phyloP scores from a whole-genome alignment of 2,888 invertebrate genomes.

The Synanthedon tipuliformis region DNA sequence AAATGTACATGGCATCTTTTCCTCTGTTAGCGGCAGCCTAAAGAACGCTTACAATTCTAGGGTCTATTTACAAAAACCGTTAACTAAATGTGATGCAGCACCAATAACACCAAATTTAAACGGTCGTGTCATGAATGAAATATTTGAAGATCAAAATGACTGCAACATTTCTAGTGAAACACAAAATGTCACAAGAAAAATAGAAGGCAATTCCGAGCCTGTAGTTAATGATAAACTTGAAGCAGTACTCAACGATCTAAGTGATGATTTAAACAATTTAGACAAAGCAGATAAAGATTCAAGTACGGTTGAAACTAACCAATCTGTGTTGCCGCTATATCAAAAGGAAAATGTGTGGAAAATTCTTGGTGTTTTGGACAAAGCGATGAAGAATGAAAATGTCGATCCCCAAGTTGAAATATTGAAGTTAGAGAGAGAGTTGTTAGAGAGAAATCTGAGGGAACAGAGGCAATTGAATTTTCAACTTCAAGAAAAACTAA shows the following conservation, averaged over 20 bases:
- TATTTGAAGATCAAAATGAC: constrained; percentile 45
- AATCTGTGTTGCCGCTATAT: not conserved
- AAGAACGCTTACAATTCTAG: constrained; percentile 46
- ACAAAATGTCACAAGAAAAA: too few species aligned
- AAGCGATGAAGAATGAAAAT: not conserved
- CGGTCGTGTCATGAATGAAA: constrained; percentile 53
- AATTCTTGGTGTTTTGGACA: not conserved
- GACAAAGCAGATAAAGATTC: not conserved
- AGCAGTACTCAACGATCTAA: not conserved
- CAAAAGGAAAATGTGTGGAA: not conserved
- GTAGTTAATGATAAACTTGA: too few species aligned
- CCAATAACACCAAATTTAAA: constrained; percentile 24
- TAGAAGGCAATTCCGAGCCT: too few species aligned
- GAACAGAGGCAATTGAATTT: constrained; percentile 52
- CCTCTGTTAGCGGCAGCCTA: constrained; percentile 55
- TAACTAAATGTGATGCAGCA: constrained; percentile 21
- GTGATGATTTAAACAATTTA: not conserved
- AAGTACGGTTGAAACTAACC: not conserved
- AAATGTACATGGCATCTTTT: constrained; percentile 64
- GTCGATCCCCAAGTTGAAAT: constrained; percentile 18
- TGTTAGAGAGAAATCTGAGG: constrained; percentile 39
- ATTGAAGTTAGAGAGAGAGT: constrained; percentile 41
- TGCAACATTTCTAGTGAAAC: too few species aligned
- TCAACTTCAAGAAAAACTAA: constrained; percentile 36
- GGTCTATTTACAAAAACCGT: constrained; percentile 23